Evolutionary conservation across 2,113 vertebrate species (phyloP).

Genomic region (Conger conger): DNA sequence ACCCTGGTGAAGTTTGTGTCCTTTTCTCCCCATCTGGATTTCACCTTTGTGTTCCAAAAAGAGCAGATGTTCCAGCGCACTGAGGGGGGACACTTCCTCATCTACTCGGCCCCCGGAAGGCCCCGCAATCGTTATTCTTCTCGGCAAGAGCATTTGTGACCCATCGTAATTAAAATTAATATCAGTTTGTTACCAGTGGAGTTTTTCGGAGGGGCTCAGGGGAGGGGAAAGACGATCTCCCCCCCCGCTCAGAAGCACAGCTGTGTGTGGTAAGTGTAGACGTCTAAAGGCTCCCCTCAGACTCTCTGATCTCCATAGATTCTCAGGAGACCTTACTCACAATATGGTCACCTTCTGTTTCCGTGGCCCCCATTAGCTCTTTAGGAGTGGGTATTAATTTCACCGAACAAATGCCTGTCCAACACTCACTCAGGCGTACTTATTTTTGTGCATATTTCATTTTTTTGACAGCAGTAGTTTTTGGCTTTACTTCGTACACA

Average conservation of each 20-base stretch:
- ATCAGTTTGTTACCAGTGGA: slow-evolving; percentile 25
- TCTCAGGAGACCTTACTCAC: not conserved
- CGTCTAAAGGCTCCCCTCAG: not conserved
- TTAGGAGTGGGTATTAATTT: slow-evolving; percentile 10
- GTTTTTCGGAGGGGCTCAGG: slow-evolving; percentile 17
- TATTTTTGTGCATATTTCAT: not conserved
- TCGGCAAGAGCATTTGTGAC: not conserved
- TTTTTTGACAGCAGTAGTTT: not conserved
- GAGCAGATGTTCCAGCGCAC: not conserved
- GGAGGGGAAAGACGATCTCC: slow-evolving; percentile 8
- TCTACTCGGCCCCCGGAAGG: slow-evolving; percentile 8
- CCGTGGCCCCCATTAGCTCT: slow-evolving; percentile 7
- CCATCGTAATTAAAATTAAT: slow-evolving; percentile 12
- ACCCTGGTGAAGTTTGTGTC: not conserved
- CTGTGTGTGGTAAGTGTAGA: not conserved
- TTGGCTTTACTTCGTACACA: not conserved
- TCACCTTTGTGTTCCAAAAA: not conserved
- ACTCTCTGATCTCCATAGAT: slow-evolving; percentile 8
- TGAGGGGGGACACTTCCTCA: not conserved
- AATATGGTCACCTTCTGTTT: not conserved
- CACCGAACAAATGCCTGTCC: not conserved
- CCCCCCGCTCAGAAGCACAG: not conserved
- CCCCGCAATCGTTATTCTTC: slow-evolving; percentile 7
- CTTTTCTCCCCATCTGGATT: not conserved
- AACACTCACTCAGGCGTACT: not conserved